Percentiles rank a stretch among this genome's conserved stretches.
phyloP scores from a whole-genome alignment of 2,888 invertebrate species.

The Troglohyphantes excavatus region DNA sequence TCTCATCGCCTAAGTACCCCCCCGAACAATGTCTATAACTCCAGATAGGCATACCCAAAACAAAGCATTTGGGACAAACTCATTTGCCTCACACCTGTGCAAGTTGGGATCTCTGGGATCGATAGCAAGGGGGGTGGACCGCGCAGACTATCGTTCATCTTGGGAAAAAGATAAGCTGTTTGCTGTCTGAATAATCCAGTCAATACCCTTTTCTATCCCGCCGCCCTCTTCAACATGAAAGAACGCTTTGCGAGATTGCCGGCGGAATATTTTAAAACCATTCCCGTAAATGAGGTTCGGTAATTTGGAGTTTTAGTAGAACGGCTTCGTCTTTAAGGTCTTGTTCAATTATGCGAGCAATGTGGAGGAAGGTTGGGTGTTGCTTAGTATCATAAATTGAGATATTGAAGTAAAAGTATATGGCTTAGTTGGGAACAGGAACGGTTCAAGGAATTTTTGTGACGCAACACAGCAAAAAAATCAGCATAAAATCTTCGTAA shows the following conservation, averaged over 20 bases:
- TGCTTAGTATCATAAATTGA: too few species aligned
- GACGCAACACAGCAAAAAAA: too few species aligned
- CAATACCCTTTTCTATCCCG: not conserved
- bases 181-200: conserved; percentile 50
- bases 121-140: not conserved
- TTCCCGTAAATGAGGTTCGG: not conserved
- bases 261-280: conserved; percentile 27
- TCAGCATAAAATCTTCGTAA: too few species aligned
- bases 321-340: too few species aligned
- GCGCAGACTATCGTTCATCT: conserved; percentile 24
- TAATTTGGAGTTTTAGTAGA: too few species aligned
- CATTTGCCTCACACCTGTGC: not conserved
- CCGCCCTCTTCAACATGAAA: conserved; percentile 7
- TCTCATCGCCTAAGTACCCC: not conserved
- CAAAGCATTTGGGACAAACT: not conserved
- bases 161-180: conserved; percentile 32
- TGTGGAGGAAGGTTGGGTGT: too few species aligned
- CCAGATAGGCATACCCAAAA: not conserved
- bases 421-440: too few species aligned
- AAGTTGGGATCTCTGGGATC: not conserved
- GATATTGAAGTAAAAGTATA: too few species aligned
- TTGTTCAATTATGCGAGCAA: too few species aligned
- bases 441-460: too few species aligned
- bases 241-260: conserved; percentile 13
- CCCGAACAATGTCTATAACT: too few species aligned